Base-by-base conservation (phyloP, 2,113 vertebrate species). In the Etheostoma cragini region DNA sequence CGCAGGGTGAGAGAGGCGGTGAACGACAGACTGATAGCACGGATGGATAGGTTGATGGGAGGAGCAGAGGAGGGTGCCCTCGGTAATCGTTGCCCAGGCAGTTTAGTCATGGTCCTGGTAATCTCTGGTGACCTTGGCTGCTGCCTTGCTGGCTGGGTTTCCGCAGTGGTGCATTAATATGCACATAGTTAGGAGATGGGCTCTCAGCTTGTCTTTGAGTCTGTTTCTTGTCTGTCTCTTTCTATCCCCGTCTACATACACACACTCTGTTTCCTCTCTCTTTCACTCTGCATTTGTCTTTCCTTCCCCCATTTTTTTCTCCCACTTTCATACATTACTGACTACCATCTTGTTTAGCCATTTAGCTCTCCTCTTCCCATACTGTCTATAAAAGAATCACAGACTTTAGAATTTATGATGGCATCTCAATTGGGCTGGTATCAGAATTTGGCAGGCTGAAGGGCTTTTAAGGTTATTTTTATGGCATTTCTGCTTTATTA, bases 101-200 rank as follows among this genome's bases (percentile, higher is more conserved):
- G 79, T 89, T 91, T 88, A 90, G 92, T 92, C 93, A 91, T 87
- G 88, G 90, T 87, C 60, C 83, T 86, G 76, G 91, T 93, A 91
- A 93, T 94, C 92, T 90, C 65, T 62, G 82, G 70, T 85, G 92
- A 94, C 93, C 92, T 93, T 93, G 93, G 88, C 80, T 67, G 90
- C 78, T 63, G 85, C 71, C 82, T 84, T 64, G 65, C 77, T 73
- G 72, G 65, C 73, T 79, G 87, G 81, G 83, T 91, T 83, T 92
- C 84, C 77, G 83, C 90, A 89, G 82, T 88, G 89, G 80, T 6
- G 81, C 87, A 90, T 93, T 90, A 90, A 90, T 88, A 91, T 91
- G 87, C 84, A 72, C 67, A 19, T 66, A 35, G 82, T 82, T 82
- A 58, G 74, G 56, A 87, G 81, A 86, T 63, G 53, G 83, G 78